Base-by-base conservation (phyloP, 2,113 vertebrate genomes). In the Rissa tridactyla region DNA sequence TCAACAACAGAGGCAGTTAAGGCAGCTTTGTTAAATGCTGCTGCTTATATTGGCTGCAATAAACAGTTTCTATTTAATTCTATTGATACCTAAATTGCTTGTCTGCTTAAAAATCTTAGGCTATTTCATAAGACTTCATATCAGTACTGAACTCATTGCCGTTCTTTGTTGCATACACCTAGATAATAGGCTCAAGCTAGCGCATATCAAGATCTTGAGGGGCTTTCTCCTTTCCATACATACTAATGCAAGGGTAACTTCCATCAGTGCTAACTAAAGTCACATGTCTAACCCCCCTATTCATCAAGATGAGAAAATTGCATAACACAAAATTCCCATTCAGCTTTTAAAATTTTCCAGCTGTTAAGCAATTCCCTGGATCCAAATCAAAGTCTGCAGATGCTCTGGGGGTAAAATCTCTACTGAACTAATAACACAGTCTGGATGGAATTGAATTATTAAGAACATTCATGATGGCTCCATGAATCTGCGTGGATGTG, bases 331-430 rank as follows among this genome's bases (percentile, higher is more conserved):
- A 91, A 91, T 91, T 92, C 83, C 73, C 81, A 76, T 34, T 52
- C 91, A 89, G 52, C 73, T 40, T 66, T 36, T 71, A 80, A 60
- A 77, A 72, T 89, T 55, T 91, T 68, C 91, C 90, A 93, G 70
- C 94, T 82, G 83, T 30, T 79, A 36, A 71, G 57, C 89, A 87
- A 71, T 69, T 95, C 95, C 83, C 94, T 87, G 94, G 89, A 60
- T 61, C 65, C 86, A 68, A 95, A 96, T 89, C 91, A 85, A 89
- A 92, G 93, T 3, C 91, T 87, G 84, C 83, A 87, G 76, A 79
- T 89, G 89, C 91, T 91, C 86, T 86, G 73, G 81, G 90, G 89
- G 81, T 34, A 85, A 88, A 84, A 29, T 68, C 80, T 82, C 86
- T 64, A 4, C 64, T 44, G 86, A 60, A 51, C 4, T n/a, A 75